Conservation (phyloP, 2,113 vertebrate species). For the Ovibos moschatus region DNA sequence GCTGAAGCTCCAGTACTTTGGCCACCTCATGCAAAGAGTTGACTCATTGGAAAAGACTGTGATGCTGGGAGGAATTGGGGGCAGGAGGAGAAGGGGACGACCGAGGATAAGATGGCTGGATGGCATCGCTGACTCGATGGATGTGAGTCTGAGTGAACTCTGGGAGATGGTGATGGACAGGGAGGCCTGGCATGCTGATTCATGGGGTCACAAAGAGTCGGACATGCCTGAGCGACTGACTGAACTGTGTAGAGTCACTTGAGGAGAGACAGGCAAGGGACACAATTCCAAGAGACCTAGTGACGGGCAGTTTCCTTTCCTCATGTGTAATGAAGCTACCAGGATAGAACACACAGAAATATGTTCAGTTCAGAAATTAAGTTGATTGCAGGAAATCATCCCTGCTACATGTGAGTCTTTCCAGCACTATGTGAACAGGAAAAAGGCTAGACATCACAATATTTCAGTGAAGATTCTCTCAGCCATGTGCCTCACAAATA, state of each 20-base stretch:
- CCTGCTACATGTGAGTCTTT: not conserved
- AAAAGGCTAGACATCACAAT: no score
- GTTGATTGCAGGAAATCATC: not conserved
- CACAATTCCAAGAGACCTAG: not conserved
- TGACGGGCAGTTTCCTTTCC: not conserved
- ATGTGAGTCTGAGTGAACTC: no score
- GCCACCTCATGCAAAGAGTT: no score
- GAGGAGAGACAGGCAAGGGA: not conserved
- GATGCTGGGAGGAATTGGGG: no score
- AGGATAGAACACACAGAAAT: not conserved
- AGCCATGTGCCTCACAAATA: not conserved
- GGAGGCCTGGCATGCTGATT: not conserved
- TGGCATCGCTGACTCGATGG: no score
- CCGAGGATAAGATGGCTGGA: no score
- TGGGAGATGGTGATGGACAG: rapidly evolving
- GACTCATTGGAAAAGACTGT: no score
- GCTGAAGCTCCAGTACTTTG: no score
- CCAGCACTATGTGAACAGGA: not conserved
- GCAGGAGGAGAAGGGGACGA: no score
- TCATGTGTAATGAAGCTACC: not conserved
- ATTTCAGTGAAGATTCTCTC: not conserved
- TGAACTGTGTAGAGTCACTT: not conserved
- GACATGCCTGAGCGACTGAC: not conserved
- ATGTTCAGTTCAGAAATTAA: not conserved
- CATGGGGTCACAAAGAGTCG: not conserved